Percentiles rank a stretch among this genome's conserved stretches.
These are phyloP conservation scores for Perca flavescens DNA, from an alignment of 2,113 vertebrate genomes.

Conservation along the genomic window DNA sequence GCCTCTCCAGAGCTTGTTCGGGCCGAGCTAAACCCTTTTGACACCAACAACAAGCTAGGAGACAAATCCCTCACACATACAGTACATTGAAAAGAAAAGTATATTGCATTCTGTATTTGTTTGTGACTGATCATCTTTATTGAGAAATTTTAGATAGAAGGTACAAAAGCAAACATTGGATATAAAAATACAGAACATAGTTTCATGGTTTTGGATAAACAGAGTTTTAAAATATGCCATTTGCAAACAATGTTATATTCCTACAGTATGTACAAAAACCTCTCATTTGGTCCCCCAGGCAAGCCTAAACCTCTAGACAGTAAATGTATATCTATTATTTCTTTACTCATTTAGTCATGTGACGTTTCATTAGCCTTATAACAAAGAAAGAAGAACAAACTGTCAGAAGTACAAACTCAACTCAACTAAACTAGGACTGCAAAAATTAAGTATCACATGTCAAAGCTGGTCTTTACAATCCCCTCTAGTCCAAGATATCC, in stretches of 20 bases:
- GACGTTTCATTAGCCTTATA: not conserved
- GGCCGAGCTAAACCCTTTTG: not conserved
- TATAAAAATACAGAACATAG: conserved; percentile 36
- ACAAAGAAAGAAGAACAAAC: conserved; percentile 39
- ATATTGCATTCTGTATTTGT: not conserved
- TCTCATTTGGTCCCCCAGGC: not conserved
- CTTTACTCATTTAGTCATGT: not conserved
- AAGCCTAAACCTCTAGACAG: not conserved
- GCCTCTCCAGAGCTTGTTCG: not conserved
- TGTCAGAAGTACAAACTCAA: conserved; percentile 7
- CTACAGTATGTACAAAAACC: conserved; percentile 8
- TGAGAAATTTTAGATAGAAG: conserved; percentile 26
- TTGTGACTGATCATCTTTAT: conserved; percentile 49
- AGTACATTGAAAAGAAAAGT: not conserved
- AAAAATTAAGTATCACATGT: not conserved
- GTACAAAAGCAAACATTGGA: conserved; percentile 44
- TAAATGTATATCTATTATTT: conserved; percentile 11
- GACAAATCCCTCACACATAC: not conserved
- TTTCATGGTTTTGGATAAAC: not conserved
- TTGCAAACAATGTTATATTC: not conserved
- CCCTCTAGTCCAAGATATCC: not conserved
- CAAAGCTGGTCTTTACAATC: not conserved
- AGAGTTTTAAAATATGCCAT: not conserved
- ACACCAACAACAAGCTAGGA: not conserved
- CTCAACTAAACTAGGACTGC: not conserved